Evolutionary conservation across 1,140 invertebrate species (phyloP), one percentile per base, ranked within the genome.

Genomic region (Trachymyrmex septentrionalis): DNA sequence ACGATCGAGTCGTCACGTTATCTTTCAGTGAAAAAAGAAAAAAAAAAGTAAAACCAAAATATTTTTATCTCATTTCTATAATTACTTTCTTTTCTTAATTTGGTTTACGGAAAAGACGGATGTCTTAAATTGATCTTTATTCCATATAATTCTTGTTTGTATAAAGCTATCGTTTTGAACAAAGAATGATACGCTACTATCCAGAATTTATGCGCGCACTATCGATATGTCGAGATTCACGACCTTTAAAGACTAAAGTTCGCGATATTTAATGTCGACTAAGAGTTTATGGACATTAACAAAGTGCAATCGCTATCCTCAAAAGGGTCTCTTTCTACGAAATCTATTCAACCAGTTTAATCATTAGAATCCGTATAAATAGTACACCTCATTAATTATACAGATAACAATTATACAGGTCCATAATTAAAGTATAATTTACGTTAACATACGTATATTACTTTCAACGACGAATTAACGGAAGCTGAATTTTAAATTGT

Each of bases 191-290:
- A 55, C 21, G 66, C n/a, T 38, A 53, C 71, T 48, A 75, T 71
- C 57, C 66, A 73, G 63, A 30, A 71, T 84, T 69, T 77, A 73
- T 71, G 66, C 66, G 44, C 69, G 77, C 67, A 71, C 72, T 91
- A 91, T 92, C 91, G 86, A 75, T 72, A 82, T 76, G 59, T 67
- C 86, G 85, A 93, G 92, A 92, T 92, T 91, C 92, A 76, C 92
- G 92, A 94, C 93, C 94, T 94, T 94, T 95, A 92, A 92, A 93
- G 92, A 93, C 90, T 94, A 95, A 95, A 95, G 94, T 95, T 95
- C 94, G 92, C 94, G 92, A 86, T 94, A 93, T 94, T 93, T 90
- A 92, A 88, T 92, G 87, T 85, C 90, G 89, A 90, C 90, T 27
- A 78, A 87, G 88, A 93, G 91, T 93, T 93, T 93, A 93, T 92